These are phyloP conservation scores for Todus mexicanus DNA, from an alignment of 2,797 vertebrate species.

Conservation along the genomic window DNA sequence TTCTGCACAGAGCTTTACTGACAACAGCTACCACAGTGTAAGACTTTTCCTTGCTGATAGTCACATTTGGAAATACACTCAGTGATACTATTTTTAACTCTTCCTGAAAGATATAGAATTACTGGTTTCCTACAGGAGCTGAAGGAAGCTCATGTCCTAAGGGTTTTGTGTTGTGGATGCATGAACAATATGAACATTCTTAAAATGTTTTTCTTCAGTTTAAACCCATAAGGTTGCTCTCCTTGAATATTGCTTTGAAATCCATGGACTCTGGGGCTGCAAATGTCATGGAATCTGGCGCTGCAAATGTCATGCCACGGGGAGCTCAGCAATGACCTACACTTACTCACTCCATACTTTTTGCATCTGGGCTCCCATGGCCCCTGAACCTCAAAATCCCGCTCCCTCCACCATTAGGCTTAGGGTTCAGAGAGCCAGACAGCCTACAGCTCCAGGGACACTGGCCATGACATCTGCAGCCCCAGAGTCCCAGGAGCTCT, in stretches of 20 bases:
- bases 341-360: too few relatives aligned
- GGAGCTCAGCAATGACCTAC: too few relatives aligned
- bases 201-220: not conserved
- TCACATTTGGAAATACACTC: slow-evolving; percentile 46
- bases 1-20: not conserved
- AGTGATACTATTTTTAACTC: slow-evolving; percentile 46
- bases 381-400: too few relatives aligned
- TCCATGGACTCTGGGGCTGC: too few relatives aligned
- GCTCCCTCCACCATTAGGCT: too few relatives aligned
- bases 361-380: too few relatives aligned
- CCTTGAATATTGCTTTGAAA: not conserved
- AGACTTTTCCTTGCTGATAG: not conserved
- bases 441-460: too few relatives aligned
- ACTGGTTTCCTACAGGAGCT: not conserved
- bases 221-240: not conserved
- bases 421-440: too few relatives aligned
- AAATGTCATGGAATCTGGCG: too few relatives aligned
- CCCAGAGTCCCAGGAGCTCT: too few relatives aligned
- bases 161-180: not conserved
- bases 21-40: not conserved
- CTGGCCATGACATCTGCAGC: too few relatives aligned
- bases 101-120: slow-evolving; percentile 3
- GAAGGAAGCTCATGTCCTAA: slow-evolving; percentile 6
- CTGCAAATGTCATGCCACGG: too few relatives aligned
- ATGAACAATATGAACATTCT: not conserved